Base-by-base conservation (phyloP, 2,113 vertebrate genomes). In the Brachyhypopomus occidentalis region DNA sequence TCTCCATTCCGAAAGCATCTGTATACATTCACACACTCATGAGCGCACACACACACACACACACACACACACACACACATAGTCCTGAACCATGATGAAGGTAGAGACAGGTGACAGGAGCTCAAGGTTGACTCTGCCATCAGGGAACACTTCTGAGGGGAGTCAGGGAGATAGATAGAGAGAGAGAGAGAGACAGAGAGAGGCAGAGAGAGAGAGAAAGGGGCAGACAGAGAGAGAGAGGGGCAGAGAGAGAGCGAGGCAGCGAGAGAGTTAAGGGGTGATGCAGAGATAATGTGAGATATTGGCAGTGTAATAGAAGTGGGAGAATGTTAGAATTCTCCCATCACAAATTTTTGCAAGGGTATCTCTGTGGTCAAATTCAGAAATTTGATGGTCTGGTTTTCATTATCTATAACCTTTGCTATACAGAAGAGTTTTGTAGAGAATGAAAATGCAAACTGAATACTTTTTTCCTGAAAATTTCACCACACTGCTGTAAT, bases 61-160 rank as follows among this genome's bases (percentile, higher is more conserved):
- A 56, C 48, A 55, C 48, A 55, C 72, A 19, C 20, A 73, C 72
- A 72, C 17, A 77, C 80, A 76, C 56, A 77, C 58, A 63, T 41
- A 45, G 72, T 60, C 81, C 90, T 82, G 84, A 88, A 90, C 90
- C 91, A 90, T 90, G 92, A 93, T 93, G 91, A 94, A 93, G 93
- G 92, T 83, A 70, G 80, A 92, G 92, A 90, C 90, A 90, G 89
- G 87, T 93, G 93, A 93, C 93, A 94, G 92, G 88, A 88, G 89
- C 91, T 90, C 84, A 86, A 90, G 90, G 89, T 90, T 92, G 89
- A 88, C 88, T 88, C 89, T 79, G 87, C 91, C 90, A 88, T 89
- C 90, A 90, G 91, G 89, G 87, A 89, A 90, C 89, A 86, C 90
- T 91, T 92, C 91, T 90, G 89, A 67, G 59, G 73, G 45, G 77